These are phyloP conservation scores for Dicrostonyx torquatus DNA, from an alignment of 2,797 vertebrate species.

Conservation along the genomic window DNA sequence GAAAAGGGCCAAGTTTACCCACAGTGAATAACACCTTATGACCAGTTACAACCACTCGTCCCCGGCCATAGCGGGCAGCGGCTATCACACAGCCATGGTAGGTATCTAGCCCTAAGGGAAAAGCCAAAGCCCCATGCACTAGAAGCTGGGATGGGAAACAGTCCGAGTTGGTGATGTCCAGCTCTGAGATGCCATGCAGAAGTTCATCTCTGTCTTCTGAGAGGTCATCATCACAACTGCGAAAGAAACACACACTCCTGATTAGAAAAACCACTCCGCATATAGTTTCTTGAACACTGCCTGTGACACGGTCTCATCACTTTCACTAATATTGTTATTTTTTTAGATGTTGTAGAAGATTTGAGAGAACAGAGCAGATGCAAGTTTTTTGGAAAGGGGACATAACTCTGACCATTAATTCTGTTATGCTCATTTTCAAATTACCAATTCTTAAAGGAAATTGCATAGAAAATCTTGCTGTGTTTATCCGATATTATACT, in stretches of 20 bases:
- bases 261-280: not conserved
- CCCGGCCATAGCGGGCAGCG: conserved; percentile 84
- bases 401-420: not conserved
- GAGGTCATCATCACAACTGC: conserved; percentile 83
- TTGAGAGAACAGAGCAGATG: not conserved
- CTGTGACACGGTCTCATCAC: fast-evolving
- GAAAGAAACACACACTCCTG: conserved; percentile 5
- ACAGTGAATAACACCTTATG: conserved; percentile 83
- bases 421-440: not conserved
- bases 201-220: conserved; percentile 81
- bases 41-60: conserved; percentile 83
- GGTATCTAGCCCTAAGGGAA: conserved; percentile 84
- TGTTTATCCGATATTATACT: not conserved
- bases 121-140: conserved; percentile 84
- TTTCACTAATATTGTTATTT: not conserved
- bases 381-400: not conserved
- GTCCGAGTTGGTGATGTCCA: conserved; percentile 83
- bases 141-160: conserved; percentile 84
- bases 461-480: not conserved
- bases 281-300: not conserved
- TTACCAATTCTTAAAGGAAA: not conserved
- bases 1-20: conserved; percentile 81
- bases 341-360: not conserved
- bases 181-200: conserved; percentile 77
- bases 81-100: conserved; percentile 84